Evolutionary conservation across 2,888 invertebrate species (phyloP).

Genomic region (Salticus scenicus): DNA sequence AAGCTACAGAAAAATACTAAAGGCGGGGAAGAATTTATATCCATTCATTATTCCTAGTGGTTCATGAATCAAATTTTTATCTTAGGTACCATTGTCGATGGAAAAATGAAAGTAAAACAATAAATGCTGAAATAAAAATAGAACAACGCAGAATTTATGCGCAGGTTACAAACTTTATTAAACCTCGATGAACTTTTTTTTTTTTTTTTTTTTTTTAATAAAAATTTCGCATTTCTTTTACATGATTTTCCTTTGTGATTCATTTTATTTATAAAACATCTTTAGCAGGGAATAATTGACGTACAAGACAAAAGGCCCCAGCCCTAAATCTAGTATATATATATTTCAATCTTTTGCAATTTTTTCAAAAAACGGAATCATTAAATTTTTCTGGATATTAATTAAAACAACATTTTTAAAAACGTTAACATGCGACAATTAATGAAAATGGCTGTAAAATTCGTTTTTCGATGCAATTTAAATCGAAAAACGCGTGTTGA

Average conservation of each 20-base stretch:
- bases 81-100: constrained; percentile 33
- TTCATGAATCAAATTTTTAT: constrained; percentile 59
- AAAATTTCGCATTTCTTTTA: background rate
- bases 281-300: no score
- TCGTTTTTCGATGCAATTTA: no score
- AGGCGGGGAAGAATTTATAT: constrained; percentile 10
- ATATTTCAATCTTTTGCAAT: no score
- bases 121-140: constrained; percentile 45
- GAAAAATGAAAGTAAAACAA: constrained; percentile 41
- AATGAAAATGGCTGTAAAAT: no score
- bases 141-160: constrained; percentile 46
- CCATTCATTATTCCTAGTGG: constrained; percentile 38
- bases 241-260: background rate
- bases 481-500: no score
- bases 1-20: constrained; percentile 25
- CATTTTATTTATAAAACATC: no score
- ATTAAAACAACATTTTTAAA: no score
- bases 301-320: no score
- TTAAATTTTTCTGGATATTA: no score
- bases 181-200: constrained; percentile 22
- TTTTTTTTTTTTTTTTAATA: constrained; percentile 23
- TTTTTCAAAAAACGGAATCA: no score
- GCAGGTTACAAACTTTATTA: constrained; percentile 37
- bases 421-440: no score
- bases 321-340: no score